A percentile compares a stretch with the other conserved stretches of the same genome.
Evolutionary conservation across 53 echinoderm and acorn worm species (phyloP).

Genomic region (Zoroaster sp.): DNA sequence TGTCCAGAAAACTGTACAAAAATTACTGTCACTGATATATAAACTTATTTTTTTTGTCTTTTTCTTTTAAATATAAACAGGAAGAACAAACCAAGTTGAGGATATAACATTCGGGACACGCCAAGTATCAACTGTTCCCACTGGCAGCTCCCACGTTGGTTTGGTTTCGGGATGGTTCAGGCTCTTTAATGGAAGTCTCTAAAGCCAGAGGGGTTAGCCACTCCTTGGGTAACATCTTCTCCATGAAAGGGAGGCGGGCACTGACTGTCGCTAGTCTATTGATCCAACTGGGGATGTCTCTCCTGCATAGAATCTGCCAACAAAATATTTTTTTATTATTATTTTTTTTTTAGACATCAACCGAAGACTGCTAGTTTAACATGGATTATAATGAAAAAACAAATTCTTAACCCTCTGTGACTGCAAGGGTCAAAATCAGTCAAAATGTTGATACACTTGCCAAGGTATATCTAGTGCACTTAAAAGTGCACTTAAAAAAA

Average conservation of each 20-base stretch:
- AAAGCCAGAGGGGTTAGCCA: conserved; percentile 95
- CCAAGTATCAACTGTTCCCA: conserved; percentile 40
- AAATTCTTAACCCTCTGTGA: too few species aligned
- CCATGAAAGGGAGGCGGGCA: conserved; percentile 93
- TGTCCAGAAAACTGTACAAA: neutral
- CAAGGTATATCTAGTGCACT: too few species aligned
- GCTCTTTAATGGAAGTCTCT: conserved; percentile 65
- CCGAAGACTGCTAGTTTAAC: too few species aligned
- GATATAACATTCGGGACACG: neutral
- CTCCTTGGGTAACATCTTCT: conserved; percentile 92
- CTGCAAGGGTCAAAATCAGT: too few species aligned
- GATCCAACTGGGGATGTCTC: conserved; percentile 95
- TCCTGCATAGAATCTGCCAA: conserved; percentile 95
- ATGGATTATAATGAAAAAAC: too few species aligned
- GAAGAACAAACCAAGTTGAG: conserved; percentile 23
- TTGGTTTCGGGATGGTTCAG: conserved; percentile 43
- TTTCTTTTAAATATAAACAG: conserved; percentile 11
- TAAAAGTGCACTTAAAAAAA: too few species aligned
- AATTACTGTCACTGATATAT: neutral
- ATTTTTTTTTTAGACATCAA: too few species aligned
- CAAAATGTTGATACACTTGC: too few species aligned
- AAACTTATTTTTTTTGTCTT: neutral
- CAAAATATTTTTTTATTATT: too few species aligned
- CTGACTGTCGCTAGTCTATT: conserved; percentile 93
- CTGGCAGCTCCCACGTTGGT: neutral